Percentiles rank a stretch among this genome's conserved stretches.
These are phyloP conservation scores for Apis mellifera DNA, from an alignment of 1,140 invertebrate genomes.

Conservation along the genomic window DNA sequence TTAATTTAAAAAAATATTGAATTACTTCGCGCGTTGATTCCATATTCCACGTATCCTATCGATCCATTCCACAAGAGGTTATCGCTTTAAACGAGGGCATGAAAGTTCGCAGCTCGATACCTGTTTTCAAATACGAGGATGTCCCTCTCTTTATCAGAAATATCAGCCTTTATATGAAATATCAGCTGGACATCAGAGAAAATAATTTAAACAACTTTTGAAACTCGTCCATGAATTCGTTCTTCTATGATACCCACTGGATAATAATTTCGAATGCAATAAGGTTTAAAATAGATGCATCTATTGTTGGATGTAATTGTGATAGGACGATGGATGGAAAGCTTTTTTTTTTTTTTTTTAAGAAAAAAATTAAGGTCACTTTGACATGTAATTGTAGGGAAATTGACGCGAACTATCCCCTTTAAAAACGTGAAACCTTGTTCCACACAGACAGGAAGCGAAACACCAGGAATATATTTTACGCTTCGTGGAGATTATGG, in stretches of 20 bases:
- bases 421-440: neutral
- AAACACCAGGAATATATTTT: neutral
- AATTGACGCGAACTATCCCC: neutral
- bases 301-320: neutral
- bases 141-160: neutral
- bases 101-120: neutral
- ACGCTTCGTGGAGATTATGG: neutral
- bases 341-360: neutral
- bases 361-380: neutral
- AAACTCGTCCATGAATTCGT: neutral
- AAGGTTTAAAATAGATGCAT: neutral
- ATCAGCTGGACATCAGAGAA: neutral
- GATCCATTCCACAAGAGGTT: neutral
- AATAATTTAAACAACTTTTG: neutral
- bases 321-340: neutral
- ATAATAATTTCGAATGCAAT: conserved; percentile 11
- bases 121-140: neutral
- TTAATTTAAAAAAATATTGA: no score
- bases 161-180: neutral
- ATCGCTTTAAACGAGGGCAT: neutral
- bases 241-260: neutral
- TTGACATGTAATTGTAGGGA: neutral
- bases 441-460: neutral
- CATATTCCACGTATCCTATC: neutral
- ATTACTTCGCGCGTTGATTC: neutral